These are phyloP conservation scores for Aphelenchoides besseyi DNA, from an alignment of 1,140 invertebrate species.

Conservation along the genomic window DNA sequence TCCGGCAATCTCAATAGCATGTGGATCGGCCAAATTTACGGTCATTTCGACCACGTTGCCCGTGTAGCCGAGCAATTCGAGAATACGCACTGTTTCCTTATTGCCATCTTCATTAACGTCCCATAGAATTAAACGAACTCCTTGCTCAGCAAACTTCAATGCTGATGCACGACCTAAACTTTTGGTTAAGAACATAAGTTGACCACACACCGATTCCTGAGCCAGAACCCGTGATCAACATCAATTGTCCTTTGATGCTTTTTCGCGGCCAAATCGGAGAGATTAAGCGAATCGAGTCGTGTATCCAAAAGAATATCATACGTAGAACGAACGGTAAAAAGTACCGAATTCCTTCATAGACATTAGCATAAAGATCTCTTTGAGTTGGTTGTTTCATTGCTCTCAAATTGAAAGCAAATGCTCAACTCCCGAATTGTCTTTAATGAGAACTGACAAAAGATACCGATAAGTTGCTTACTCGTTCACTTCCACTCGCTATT, in stretches of 20 bases:
- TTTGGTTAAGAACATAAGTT: neutral
- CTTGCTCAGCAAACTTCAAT: conserved; percentile 23
- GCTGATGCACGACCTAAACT: neutral
- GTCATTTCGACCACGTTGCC: conserved; percentile 5
- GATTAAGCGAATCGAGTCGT: neutral
- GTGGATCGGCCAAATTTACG: conserved; percentile 11
- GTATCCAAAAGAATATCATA: neutral
- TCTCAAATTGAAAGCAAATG: no score
- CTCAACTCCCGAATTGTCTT: no score
- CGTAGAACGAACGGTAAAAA: conserved; percentile 7
- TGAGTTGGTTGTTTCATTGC: neutral
- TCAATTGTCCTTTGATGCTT: conserved; percentile 8
- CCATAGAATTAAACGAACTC: conserved; percentile 23
- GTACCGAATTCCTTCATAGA: conserved; percentile 4
- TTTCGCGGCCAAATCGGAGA: conserved; percentile 19
- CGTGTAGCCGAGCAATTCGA: conserved; percentile 22
- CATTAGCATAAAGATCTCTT: neutral
- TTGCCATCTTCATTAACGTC: conserved; percentile 29
- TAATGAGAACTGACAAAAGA: no score
- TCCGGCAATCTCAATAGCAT: conserved; percentile 11
- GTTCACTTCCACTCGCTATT: no score
- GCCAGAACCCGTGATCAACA: conserved; percentile 15
- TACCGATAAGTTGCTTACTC: no score
- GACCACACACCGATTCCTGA: neutral
- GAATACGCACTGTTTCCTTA: conserved; percentile 13